Conservation (phyloP, 2,888 invertebrate genomes). For the Mycogona germanica region DNA sequence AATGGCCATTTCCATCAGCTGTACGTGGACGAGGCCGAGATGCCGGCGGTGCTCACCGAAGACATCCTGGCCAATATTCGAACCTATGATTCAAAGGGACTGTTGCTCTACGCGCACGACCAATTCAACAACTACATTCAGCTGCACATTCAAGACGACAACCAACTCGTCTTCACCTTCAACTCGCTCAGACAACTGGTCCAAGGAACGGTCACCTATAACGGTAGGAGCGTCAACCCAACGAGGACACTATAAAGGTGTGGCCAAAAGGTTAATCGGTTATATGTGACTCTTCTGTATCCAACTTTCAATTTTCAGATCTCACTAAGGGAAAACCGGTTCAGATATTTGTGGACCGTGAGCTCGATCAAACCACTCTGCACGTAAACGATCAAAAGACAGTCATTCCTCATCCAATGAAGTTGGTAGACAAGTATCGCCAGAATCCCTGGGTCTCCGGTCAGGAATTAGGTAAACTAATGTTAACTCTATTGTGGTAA, state of each 20-base stretch:
- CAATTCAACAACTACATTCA: slow-evolving; percentile 88
- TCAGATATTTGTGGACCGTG: slow-evolving; percentile 73
- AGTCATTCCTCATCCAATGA: slow-evolving; percentile 53
- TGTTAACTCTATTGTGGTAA: too few species aligned
- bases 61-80: slow-evolving; percentile 77
- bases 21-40: slow-evolving; percentile 57
- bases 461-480: slow-evolving; percentile 22
- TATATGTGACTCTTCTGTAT: neutral
- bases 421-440: slow-evolving; percentile 59
- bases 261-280: neutral
- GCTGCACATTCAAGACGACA: slow-evolving; percentile 64
- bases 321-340: slow-evolving; percentile 71
- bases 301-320: slow-evolving; percentile 36
- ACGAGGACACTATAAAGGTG: too few species aligned
- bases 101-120: slow-evolving; percentile 83
- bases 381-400: slow-evolving; percentile 67
- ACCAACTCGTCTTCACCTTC: slow-evolving; percentile 68
- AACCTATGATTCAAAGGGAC: slow-evolving; percentile 66
- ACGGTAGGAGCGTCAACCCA: slow-evolving; percentile 31
- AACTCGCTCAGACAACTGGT: slow-evolving; percentile 55
- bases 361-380: slow-evolving; percentile 55
- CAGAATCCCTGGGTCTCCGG: slow-evolving; percentile 62
- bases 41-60: slow-evolving; percentile 62
- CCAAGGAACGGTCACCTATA: slow-evolving; percentile 59
- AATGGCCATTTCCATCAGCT: slow-evolving; percentile 43